Percentiles rank a stretch among this genome's conserved stretches.
These are phyloP conservation scores for Thalpophila matura DNA, from an alignment of 2,888 invertebrate species.

Conservation along the genomic window DNA sequence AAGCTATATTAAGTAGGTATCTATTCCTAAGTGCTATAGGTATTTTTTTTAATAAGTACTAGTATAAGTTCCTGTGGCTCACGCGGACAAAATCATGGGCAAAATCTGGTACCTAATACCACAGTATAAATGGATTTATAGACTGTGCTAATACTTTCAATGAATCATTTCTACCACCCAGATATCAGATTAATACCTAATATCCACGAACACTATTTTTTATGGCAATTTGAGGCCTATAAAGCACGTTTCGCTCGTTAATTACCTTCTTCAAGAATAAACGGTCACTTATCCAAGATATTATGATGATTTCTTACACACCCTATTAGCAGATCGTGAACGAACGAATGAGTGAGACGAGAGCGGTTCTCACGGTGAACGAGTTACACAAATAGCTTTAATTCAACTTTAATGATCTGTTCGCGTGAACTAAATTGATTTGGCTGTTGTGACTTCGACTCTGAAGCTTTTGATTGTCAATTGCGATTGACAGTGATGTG, in stretches of 20 bases:
- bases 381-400: constrained; percentile 82
- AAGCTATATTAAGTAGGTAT: no score
- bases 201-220: constrained; percentile 10
- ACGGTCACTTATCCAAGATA: constrained; percentile 54
- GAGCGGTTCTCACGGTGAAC: constrained; percentile 84
- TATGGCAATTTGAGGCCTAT: constrained; percentile 29
- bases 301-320: constrained; percentile 56
- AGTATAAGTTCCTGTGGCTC: no score
- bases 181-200: neutral
- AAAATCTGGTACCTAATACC: no score
- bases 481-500: constrained; percentile 51
- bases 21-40: no score
- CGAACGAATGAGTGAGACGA: constrained; percentile 74
- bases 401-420: constrained; percentile 88
- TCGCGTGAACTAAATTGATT: constrained; percentile 90
- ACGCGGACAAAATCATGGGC: no score
- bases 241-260: constrained; percentile 31
- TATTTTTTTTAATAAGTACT: no score
- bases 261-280: constrained; percentile 37
- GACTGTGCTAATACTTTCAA: no score
- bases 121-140: no score
- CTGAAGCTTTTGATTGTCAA: constrained; percentile 60
- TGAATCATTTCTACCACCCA: constrained; percentile 13
- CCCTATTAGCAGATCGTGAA: constrained; percentile 79
- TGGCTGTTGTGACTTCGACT: constrained; percentile 80